These are phyloP conservation scores for Tychaedon coryphoeus DNA, from an alignment of 2,113 vertebrate genomes.

Conservation along the genomic window DNA sequence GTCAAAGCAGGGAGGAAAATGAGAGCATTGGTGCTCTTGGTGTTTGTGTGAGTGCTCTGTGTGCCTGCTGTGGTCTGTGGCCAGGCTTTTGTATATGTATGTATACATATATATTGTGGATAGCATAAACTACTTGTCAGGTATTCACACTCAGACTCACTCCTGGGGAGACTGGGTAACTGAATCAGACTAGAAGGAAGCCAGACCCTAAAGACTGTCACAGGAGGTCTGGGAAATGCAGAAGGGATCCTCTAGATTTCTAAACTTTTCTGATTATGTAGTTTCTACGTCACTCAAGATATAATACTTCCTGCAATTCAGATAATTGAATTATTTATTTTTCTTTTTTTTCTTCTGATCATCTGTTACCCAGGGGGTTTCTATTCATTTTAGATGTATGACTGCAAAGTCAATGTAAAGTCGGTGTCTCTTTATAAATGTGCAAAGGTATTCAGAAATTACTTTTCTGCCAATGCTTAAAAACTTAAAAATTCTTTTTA, in stretches of 20 bases:
- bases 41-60: background rate
- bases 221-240: background rate
- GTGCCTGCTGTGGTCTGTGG: background rate
- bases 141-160: background rate
- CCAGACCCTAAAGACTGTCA: rapidly evolving
- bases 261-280: background rate
- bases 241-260: background rate
- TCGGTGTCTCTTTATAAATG: background rate
- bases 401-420: background rate
- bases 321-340: background rate
- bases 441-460: background rate
- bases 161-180: background rate
- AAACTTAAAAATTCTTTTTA: background rate
- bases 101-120: background rate
- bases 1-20: background rate
- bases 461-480: background rate
- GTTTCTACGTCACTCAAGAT: background rate
- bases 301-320: background rate
- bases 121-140: background rate
- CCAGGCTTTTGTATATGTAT: background rate
- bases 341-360: background rate
- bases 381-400: background rate
- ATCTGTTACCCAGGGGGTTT: background rate
- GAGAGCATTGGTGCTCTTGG: background rate
- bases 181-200: background rate